phyloP scores from a whole-genome alignment of 2,797 vertebrate species.

The Poecile montanus region DNA sequence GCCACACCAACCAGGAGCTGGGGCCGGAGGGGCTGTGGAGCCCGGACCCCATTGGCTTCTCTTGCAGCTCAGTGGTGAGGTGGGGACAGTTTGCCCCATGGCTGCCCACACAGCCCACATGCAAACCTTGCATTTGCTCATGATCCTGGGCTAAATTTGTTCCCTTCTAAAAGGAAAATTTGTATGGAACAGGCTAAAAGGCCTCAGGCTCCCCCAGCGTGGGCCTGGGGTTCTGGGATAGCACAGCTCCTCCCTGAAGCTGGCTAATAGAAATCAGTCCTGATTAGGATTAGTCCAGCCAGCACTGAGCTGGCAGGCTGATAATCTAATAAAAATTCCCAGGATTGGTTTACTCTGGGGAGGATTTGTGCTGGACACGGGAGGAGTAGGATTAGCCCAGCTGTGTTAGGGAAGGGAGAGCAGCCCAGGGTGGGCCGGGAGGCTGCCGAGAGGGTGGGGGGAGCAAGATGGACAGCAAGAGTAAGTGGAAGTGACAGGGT shows the following conservation, averaged over 20 bases:
- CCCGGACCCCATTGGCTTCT: background rate
- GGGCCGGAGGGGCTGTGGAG: background rate
- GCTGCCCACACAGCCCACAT: background rate
- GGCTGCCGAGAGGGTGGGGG: slow-evolving; percentile 71
- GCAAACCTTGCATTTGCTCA: background rate
- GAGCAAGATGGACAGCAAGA: slow-evolving; percentile 86
- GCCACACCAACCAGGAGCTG: background rate
- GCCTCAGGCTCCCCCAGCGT: slow-evolving; percentile 76
- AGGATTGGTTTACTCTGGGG: slow-evolving; percentile 84
- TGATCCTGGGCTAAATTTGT: background rate
- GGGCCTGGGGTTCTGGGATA: slow-evolving; percentile 74
- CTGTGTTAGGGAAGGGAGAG: slow-evolving; percentile 71
- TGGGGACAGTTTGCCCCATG: background rate
- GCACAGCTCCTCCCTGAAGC: slow-evolving; percentile 83
- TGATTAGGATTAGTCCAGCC: slow-evolving; percentile 89
- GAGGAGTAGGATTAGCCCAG: slow-evolving; percentile 86
- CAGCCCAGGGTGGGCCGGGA: slow-evolving; percentile 74
- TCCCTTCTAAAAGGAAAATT: background rate
- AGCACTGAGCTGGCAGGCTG: slow-evolving; percentile 76
- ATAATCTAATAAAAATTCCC: slow-evolving; percentile 89
- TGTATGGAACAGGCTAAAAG: slow-evolving; percentile 58
- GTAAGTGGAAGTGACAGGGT: slow-evolving; percentile 97
- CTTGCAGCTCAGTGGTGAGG: background rate
- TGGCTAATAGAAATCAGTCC: slow-evolving; percentile 89
- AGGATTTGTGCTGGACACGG: slow-evolving; percentile 86